phyloP scores from a whole-genome alignment of 2,113 vertebrate species.

The Lota lota region DNA sequence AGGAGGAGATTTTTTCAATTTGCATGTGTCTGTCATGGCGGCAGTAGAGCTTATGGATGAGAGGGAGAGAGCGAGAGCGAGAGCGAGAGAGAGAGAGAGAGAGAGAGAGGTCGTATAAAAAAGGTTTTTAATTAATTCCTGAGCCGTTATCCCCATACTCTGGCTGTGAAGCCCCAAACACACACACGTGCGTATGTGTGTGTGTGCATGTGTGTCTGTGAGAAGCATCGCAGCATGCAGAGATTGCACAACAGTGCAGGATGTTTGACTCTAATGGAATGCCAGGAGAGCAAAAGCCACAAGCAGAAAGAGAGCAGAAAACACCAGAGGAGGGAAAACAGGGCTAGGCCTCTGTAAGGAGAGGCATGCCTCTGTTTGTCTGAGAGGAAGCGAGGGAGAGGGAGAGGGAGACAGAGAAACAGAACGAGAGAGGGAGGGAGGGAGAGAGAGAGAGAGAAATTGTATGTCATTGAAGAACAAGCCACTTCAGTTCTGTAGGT shows the following conservation, averaged over 20 bases:
- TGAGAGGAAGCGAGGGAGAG: background rate
- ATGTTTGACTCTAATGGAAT: conserved; percentile 35
- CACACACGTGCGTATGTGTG: background rate
- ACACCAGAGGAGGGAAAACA: conserved; percentile 53
- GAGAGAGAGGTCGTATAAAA: conserved; percentile 21
- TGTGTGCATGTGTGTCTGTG: too few relatives aligned
- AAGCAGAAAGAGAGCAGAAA: conserved; percentile 48
- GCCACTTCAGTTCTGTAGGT: conserved; percentile 4
- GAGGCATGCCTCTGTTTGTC: conserved; percentile 15
- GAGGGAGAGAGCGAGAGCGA: background rate
- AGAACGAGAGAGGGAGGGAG: background rate
- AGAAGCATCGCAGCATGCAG: conserved; percentile 12
- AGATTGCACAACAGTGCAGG: background rate
- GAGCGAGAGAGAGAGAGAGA: conserved; percentile 7
- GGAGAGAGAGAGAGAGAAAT: conserved; percentile 10
- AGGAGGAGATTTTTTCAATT: background rate
- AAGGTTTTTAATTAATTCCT: conserved; percentile 34
- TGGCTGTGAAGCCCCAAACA: conserved; percentile 4
- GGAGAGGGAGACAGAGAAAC: background rate
- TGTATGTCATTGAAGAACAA: conserved; percentile 10
- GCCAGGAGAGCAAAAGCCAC: conserved; percentile 39
- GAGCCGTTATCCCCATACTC: conserved; percentile 19
- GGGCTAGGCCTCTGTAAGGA: conserved; percentile 39
- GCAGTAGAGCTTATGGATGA: background rate
- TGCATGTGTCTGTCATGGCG: background rate